Conservation (phyloP, 2,113 vertebrate genomes). For the Silurus glanis region DNA sequence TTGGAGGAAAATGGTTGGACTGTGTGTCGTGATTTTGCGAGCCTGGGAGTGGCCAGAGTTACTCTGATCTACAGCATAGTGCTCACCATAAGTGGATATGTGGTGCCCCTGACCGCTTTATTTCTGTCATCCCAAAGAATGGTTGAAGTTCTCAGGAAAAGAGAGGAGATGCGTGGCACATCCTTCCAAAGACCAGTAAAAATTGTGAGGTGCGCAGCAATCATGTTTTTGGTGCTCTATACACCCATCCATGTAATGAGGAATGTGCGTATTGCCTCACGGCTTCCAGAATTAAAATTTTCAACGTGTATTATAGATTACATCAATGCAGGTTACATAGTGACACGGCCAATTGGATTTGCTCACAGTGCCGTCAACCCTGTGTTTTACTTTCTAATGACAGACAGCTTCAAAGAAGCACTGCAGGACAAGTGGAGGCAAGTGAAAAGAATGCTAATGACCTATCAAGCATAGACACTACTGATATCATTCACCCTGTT, state of each 20-base stretch:
- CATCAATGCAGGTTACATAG: slow-evolving; percentile 67
- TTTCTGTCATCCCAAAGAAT: slow-evolving; percentile 79
- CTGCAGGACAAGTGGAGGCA: slow-evolving; percentile 66
- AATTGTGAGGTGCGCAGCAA: slow-evolving; percentile 66
- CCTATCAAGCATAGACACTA: not conserved
- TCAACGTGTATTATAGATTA: fast-evolving
- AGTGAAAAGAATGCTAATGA: slow-evolving; percentile 29
- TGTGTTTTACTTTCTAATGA: slow-evolving; percentile 87
- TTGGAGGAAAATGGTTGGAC: slow-evolving; percentile 44
- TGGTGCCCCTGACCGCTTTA: slow-evolving; percentile 79
- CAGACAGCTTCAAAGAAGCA: slow-evolving; percentile 85
- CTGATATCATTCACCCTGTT: not conserved
- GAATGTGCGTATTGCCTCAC: slow-evolving; percentile 77
- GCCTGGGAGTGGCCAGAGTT: not conserved
- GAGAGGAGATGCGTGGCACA: slow-evolving; percentile 59
- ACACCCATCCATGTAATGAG: slow-evolving; percentile 88
- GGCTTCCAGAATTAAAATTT: not conserved
- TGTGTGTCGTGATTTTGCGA: slow-evolving; percentile 78
- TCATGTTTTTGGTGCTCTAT: slow-evolving; percentile 80
- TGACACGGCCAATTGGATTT: slow-evolving; percentile 83
- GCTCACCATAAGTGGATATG: slow-evolving; percentile 80
- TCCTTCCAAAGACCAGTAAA: slow-evolving; percentile 73
- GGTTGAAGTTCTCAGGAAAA: slow-evolving; percentile 67
- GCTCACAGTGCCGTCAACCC: slow-evolving; percentile 85
- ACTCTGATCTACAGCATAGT: slow-evolving; percentile 78